These are phyloP conservation scores for Baryphthengus martii DNA, from an alignment of 2,113 vertebrate species.

Conservation along the genomic window DNA sequence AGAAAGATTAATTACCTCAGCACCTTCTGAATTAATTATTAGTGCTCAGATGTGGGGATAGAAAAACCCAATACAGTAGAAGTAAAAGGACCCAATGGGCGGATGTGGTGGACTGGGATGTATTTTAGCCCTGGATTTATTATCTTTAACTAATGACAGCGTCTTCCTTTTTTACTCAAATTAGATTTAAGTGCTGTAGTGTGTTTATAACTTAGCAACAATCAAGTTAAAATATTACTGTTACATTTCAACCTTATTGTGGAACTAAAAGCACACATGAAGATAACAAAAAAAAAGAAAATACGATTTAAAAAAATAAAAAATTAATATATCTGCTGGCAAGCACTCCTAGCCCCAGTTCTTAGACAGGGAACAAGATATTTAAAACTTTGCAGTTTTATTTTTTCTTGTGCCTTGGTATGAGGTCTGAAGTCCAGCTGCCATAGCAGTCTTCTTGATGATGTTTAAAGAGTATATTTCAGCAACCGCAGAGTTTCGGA, in stretches of 20 bases:
- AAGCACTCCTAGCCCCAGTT: background rate
- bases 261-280: background rate
- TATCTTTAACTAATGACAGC: slow-evolving; percentile 28
- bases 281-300: background rate
- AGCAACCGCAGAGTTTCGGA: background rate
- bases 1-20: slow-evolving; percentile 74
- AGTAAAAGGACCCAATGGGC: slow-evolving; percentile 6
- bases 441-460: background rate
- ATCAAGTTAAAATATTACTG: background rate
- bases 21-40: slow-evolving; percentile 73
- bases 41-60: slow-evolving; percentile 30
- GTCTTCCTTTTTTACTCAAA: background rate
- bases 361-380: background rate
- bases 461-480: slow-evolving; percentile 31
- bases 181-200: background rate
- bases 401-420: background rate
- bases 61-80: slow-evolving; percentile 31
- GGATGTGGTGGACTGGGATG: slow-evolving; percentile 18
- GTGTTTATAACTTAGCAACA: background rate
- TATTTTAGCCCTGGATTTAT: slow-evolving; percentile 15
- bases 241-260: background rate
- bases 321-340: background rate
- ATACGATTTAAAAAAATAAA: background rate
- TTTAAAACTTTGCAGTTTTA: background rate
- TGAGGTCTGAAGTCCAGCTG: slow-evolving; percentile 12